A percentile compares a stretch with the other conserved stretches of the same genome.
phyloP scores from a whole-genome alignment of 2,113 vertebrate species.

The Taxidea taxus region DNA sequence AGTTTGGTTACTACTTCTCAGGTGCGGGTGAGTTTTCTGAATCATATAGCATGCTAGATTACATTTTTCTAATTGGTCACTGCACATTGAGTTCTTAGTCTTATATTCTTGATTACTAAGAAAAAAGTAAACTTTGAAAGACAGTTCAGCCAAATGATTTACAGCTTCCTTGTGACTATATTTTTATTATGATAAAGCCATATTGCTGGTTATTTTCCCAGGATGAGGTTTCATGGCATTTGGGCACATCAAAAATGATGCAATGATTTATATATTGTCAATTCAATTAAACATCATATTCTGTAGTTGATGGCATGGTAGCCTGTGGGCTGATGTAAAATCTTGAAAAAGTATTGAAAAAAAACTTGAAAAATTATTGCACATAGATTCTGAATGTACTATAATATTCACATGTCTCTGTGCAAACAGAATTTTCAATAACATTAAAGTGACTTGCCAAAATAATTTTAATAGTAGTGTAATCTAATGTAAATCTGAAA shows the following conservation, averaged over 20 bases:
- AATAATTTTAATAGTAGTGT: not conserved
- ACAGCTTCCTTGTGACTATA: not conserved
- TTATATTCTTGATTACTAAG: conserved; percentile 34
- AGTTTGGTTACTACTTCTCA: not conserved
- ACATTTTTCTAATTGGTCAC: conserved; percentile 20
- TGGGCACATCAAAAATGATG: not conserved
- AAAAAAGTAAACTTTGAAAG: conserved; percentile 41
- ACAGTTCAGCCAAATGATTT: not conserved
- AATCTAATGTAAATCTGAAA: not conserved
- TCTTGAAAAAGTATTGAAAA: not conserved
- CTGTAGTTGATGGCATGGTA: conserved; percentile 8
- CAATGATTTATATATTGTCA: conserved; percentile 16
- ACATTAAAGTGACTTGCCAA: not conserved
- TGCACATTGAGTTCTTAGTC: not conserved
- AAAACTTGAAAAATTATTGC: not conserved
- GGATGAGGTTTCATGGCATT: not conserved
- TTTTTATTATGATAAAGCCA: not conserved
- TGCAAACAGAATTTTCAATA: conserved; percentile 30
- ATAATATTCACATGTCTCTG: not conserved
- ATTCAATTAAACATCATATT: conserved; percentile 44
- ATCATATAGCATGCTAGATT: not conserved
- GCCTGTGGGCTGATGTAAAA: not conserved
- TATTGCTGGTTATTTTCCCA: conserved; percentile 22
- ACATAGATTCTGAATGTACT: not conserved
- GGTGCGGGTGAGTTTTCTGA: not conserved